A percentile compares a stretch with the other conserved stretches of the same genome.
Evolutionary conservation across 2,888 invertebrate genomes (phyloP).

Genomic region (Cerastis rubricosa): DNA sequence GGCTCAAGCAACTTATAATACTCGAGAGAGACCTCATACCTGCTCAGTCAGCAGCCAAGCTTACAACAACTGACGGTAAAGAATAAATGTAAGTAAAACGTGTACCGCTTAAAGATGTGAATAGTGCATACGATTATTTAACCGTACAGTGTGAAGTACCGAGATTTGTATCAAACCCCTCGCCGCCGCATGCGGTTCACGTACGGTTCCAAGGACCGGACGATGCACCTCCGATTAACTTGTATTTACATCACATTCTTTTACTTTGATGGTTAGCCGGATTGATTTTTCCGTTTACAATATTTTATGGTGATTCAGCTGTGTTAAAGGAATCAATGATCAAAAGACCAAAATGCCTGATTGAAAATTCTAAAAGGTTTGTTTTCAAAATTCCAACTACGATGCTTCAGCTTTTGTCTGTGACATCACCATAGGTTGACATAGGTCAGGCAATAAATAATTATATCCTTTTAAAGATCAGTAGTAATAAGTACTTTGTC

Average conservation of each 20-base stretch:
- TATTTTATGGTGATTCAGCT: slow-evolving; percentile 20
- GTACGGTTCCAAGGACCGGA: slow-evolving; percentile 67
- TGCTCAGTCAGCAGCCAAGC: slow-evolving; percentile 4
- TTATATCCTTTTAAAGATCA: background rate
- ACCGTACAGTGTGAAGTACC: slow-evolving; percentile 50
- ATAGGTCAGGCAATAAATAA: background rate
- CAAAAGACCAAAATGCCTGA: background rate
- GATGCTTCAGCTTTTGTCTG: background rate
- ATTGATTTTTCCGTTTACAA: slow-evolving; percentile 50
- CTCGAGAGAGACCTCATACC: slow-evolving; percentile 1
- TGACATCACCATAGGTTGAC: background rate
- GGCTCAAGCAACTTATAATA: background rate
- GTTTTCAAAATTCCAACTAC: background rate
- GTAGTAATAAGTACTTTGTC: background rate
- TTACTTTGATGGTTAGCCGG: slow-evolving; percentile 49
- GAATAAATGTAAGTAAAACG: slow-evolving; percentile 57
- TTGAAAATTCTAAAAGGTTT: background rate
- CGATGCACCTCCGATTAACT: slow-evolving; percentile 70
- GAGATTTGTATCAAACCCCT: slow-evolving; percentile 66
- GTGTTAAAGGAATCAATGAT: background rate
- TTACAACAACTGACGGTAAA: slow-evolving; percentile 19
- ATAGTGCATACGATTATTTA: slow-evolving; percentile 54
- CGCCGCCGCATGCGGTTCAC: slow-evolving; percentile 68
- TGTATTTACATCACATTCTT: slow-evolving; percentile 66
- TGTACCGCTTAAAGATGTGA: slow-evolving; percentile 54